Evolutionary conservation across 2,888 invertebrate genomes (phyloP).

Genomic region (Epinotia bilunana): DNA sequence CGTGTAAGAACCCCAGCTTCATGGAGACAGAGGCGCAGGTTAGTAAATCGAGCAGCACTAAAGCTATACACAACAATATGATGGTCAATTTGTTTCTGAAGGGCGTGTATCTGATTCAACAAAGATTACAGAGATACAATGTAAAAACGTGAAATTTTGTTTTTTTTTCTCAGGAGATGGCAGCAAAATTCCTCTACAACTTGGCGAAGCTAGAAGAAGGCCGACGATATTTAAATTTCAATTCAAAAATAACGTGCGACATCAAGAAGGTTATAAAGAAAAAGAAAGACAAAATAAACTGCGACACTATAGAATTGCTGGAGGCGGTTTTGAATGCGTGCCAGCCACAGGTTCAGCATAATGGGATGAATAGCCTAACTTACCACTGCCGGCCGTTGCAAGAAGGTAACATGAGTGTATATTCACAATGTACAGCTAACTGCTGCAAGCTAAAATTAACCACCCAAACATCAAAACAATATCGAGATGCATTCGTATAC

Average conservation of each 20-base stretch:
- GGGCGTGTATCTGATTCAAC: not conserved
- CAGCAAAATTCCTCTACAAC: constrained; percentile 65
- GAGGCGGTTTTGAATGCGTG: constrained; percentile 62
- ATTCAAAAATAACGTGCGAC: constrained; percentile 71
- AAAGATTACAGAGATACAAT: not conserved
- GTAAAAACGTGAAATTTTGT: not conserved
- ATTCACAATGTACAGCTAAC: not conserved
- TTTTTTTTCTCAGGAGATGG: constrained; percentile 62
- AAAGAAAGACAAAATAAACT: constrained; percentile 57
- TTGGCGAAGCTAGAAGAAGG: constrained; percentile 72
- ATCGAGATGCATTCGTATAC: constrained; percentile 6
- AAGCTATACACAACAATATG: not conserved
- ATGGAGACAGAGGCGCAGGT: constrained; percentile 67
- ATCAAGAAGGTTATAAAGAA: constrained; percentile 69
- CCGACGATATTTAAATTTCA: constrained; percentile 71
- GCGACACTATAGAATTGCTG: constrained; percentile 60
- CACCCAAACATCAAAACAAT: constrained; percentile 1
- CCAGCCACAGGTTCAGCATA: constrained; percentile 56
- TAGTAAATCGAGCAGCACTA: not conserved
- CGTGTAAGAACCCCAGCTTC: constrained; percentile 61
- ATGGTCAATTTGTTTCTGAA: not conserved
- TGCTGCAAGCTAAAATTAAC: not conserved
- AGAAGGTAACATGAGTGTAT: constrained; percentile 48
- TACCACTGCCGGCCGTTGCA: constrained; percentile 64
- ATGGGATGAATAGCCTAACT: constrained; percentile 56